phyloP scores from a whole-genome alignment of 1,140 invertebrate species.

The Laupala kohalensis region DNA sequence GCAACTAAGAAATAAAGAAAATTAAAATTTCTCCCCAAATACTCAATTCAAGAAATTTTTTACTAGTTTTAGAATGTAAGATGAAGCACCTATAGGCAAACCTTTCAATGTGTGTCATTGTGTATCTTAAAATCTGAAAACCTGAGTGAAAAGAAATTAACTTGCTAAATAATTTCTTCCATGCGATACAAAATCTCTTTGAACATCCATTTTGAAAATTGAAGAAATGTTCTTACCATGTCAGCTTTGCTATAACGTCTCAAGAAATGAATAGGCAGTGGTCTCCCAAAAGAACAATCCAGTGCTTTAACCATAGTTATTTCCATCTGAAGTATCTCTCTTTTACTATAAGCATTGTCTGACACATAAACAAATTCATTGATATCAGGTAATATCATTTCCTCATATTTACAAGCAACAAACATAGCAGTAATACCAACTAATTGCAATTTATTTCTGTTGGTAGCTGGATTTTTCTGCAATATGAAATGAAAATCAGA shows the following conservation, averaged over 20 bases:
- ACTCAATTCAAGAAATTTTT: neutral
- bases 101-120: too few species aligned
- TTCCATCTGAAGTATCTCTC: constrained; percentile 77
- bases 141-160: neutral
- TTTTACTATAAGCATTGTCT: constrained; percentile 71
- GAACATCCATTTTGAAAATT: neutral
- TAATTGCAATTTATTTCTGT: constrained; percentile 64
- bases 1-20: too few species aligned
- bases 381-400: constrained; percentile 80
- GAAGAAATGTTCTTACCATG: constrained; percentile 3
- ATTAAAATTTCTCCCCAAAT: constrained; percentile 8
- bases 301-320: constrained; percentile 56
- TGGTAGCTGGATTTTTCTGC: constrained; percentile 39
- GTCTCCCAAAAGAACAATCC: constrained; percentile 70
- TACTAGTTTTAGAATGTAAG: too few species aligned
- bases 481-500: constrained; percentile 14
- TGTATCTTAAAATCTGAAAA: too few species aligned
- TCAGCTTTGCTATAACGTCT: constrained; percentile 59
- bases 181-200: neutral
- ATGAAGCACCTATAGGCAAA: too few species aligned
- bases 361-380: constrained; percentile 86
- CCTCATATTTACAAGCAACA: constrained; percentile 91
- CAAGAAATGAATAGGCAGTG: constrained; percentile 78
- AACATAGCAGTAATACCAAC: constrained; percentile 85
- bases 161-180: neutral